phyloP scores from a whole-genome alignment of 2,113 vertebrate genomes.

The Melanerpes formicivorus region DNA sequence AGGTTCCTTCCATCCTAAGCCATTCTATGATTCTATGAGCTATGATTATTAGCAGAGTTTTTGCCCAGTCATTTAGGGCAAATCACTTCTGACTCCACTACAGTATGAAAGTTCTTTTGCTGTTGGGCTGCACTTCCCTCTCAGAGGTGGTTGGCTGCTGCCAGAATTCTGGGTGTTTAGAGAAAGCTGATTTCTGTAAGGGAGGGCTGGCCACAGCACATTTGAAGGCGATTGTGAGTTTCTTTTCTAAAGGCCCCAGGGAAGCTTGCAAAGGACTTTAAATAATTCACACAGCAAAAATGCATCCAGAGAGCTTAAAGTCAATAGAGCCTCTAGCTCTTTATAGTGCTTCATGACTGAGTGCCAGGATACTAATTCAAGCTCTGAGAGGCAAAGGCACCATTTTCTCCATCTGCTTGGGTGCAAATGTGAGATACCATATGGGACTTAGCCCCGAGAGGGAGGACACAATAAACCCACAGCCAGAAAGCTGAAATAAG shows the following conservation, averaged over 20 bases:
- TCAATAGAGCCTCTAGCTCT: slow-evolving; percentile 52
- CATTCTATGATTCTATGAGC: neutral
- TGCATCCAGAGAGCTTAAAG: slow-evolving; percentile 17
- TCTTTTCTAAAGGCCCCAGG: slow-evolving; percentile 38
- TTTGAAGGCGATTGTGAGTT: neutral
- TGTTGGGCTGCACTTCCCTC: neutral
- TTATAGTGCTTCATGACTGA: slow-evolving; percentile 14
- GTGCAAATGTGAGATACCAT: slow-evolving; percentile 56
- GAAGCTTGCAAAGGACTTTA: neutral
- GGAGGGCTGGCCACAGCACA: neutral
- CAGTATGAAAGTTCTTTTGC: neutral
- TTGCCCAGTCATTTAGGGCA: neutral
- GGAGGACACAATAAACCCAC: slow-evolving; percentile 28
- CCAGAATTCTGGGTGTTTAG: neutral
- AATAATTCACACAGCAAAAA: slow-evolving; percentile 55
- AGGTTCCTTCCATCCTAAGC: no score
- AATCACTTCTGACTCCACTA: neutral
- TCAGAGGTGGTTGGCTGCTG: neutral
- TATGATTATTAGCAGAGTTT: neutral
- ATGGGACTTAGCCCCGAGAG: slow-evolving; percentile 11
- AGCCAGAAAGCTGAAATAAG: slow-evolving; percentile 26
- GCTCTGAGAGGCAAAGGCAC: slow-evolving; percentile 4
- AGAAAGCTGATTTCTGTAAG: neutral
- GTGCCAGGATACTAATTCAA: slow-evolving; percentile 40
- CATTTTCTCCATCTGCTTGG: neutral